phyloP scores from a whole-genome alignment of 2,888 invertebrate genomes.

The Falcaria lacertinaria region DNA sequence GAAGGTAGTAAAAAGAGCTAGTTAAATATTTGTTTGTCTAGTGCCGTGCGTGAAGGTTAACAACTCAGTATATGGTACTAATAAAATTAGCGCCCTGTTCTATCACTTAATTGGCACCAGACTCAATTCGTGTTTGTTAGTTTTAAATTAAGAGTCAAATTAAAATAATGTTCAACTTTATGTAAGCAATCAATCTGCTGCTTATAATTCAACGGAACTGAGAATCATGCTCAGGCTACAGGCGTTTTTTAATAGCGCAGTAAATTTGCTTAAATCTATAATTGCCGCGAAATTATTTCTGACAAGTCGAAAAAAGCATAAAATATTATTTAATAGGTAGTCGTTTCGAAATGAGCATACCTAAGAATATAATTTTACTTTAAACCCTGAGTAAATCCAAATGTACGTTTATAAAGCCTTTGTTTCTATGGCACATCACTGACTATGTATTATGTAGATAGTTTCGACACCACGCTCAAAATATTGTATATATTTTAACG shows the following conservation, averaged over 20 bases:
- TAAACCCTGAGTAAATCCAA: too few species aligned
- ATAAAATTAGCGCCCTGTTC: neutral
- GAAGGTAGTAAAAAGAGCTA: neutral
- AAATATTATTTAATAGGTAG: slow-evolving; percentile 21
- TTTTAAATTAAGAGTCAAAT: neutral
- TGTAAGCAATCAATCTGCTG: too few species aligned
- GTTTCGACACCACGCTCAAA: slow-evolving; percentile 67
- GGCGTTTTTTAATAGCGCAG: neutral
- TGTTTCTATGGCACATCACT: too few species aligned
- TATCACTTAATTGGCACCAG: neutral
- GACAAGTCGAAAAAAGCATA: slow-evolving; percentile 22
- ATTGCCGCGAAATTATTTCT: slow-evolving; percentile 12
- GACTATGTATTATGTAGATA: slow-evolving; percentile 58
- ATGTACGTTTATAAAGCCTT: too few species aligned
- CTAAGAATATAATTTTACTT: too few species aligned
- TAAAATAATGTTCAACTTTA: neutral
- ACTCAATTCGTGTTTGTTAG: neutral
- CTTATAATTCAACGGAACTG: too few species aligned
- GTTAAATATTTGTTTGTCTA: neutral
- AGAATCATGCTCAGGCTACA: too few species aligned
- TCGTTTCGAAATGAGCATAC: too few species aligned
- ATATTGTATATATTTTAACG: slow-evolving; percentile 64
- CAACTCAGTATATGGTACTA: neutral
- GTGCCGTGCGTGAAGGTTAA: neutral
- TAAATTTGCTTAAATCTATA: slow-evolving; percentile 19